Percentiles rank a stretch among this genome's conserved stretches.
Conservation (phyloP, 2,888 invertebrate species). For the Buathra laborator region DNA sequence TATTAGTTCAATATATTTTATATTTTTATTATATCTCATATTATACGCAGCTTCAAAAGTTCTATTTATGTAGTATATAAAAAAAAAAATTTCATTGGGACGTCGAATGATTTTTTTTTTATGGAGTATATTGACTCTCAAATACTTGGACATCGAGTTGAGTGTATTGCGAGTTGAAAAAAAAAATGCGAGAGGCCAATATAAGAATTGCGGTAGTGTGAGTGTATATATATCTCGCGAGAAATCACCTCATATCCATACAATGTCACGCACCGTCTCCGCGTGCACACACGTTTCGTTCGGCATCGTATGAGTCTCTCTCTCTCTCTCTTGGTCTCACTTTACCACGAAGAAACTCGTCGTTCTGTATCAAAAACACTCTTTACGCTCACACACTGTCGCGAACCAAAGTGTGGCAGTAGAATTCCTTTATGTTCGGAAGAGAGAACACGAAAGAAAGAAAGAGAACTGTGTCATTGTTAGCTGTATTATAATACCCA, state of each 20-base stretch:
- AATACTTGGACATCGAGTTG: constrained; percentile 3
- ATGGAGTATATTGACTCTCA: constrained; percentile 41
- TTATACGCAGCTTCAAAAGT: too few relatives aligned
- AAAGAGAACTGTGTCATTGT: constrained; percentile 68
- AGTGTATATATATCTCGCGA: constrained; percentile 74
- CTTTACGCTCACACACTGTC: constrained; percentile 12
- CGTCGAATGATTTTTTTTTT: background rate
- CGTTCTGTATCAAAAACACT: constrained; percentile 20
- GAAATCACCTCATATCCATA: constrained; percentile 84
- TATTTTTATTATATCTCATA: too few relatives aligned
- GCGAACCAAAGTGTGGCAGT: constrained; percentile 66
- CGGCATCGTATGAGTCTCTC: constrained; percentile 53
- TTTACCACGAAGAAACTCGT: constrained; percentile 21
- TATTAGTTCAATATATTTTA: background rate
- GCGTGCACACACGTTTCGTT: constrained; percentile 71
- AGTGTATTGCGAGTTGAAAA: background rate
- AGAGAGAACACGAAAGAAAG: background rate
- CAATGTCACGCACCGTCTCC: constrained; percentile 83
- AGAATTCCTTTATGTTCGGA: constrained; percentile 62
- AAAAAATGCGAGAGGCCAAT: background rate
- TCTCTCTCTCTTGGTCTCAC: background rate
- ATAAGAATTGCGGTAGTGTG: constrained; percentile 20
- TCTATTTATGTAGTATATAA: background rate
- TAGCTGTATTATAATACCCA: constrained; percentile 60
- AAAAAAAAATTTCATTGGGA: background rate